These are phyloP conservation scores for Thymelicus lineola DNA, from an alignment of 2,888 invertebrate species.

Conservation along the genomic window DNA sequence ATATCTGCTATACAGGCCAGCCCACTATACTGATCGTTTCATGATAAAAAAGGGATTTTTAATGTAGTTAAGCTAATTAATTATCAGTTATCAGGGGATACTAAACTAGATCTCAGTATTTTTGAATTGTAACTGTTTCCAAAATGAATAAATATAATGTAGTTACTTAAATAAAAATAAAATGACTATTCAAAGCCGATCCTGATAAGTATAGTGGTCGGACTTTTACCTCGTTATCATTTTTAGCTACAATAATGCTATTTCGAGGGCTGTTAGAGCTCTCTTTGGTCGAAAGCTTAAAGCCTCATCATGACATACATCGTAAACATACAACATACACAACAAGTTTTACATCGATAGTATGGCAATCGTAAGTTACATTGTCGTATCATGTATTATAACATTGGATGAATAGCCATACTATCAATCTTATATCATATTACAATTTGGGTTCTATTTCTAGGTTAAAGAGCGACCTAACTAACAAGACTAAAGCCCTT, in stretches of 20 bases:
- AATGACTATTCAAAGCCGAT: no score
- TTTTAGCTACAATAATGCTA: conserved; percentile 12
- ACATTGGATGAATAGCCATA: conserved; percentile 8
- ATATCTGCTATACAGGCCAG: no score
- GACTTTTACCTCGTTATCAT: background rate
- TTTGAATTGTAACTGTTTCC: no score
- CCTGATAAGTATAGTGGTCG: background rate
- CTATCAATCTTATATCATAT: conserved; percentile 3
- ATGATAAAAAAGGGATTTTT: no score
- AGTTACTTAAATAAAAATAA: background rate
- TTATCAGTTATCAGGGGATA: no score
- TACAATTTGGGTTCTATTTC: background rate
- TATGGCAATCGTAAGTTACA: conserved; percentile 13
- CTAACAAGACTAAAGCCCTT: no score
- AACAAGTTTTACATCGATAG: conserved; percentile 6
- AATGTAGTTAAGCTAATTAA: no score
- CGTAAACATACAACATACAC: background rate
- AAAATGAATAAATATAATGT: background rate
- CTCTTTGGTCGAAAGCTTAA: conserved; percentile 35
- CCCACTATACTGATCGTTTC: no score
- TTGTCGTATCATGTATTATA: background rate
- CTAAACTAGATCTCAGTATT: no score
- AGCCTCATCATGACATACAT: conserved; percentile 28
- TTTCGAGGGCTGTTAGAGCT: conserved; percentile 22
- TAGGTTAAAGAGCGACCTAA: background rate